These are phyloP conservation scores for Thryonomys swinderianus DNA, from an alignment of 2,113 vertebrate species.

Conservation along the genomic window DNA sequence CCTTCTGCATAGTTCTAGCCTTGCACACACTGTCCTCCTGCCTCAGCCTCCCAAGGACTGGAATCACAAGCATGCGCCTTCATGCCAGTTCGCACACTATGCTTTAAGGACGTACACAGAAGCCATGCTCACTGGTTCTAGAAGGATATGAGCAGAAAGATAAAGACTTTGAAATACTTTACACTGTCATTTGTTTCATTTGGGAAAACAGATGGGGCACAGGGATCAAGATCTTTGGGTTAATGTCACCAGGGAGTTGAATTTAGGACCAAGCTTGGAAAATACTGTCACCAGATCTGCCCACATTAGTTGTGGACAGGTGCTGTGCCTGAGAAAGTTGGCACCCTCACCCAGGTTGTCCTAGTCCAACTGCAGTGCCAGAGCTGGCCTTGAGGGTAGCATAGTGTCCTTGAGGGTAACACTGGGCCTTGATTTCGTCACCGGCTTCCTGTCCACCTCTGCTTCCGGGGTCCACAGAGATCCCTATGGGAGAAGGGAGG, in stretches of 20 bases:
- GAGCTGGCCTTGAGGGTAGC: background rate
- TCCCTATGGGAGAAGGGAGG: too few species aligned
- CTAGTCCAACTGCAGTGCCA: background rate
- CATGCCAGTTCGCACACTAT: background rate
- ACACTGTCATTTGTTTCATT: background rate
- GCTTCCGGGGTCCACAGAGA: background rate
- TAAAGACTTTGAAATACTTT: background rate
- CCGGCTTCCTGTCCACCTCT: background rate
- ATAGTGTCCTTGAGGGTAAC: rapidly evolving
- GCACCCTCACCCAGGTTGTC: background rate
- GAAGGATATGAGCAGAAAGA: background rate
- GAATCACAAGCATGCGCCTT: background rate
- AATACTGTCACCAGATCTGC: background rate
- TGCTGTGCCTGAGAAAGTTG: background rate
- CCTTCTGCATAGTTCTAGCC: background rate
- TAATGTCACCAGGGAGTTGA: background rate
- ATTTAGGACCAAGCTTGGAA: background rate
- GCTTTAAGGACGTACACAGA: background rate
- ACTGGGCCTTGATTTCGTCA: too few species aligned
- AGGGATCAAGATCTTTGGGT: background rate
- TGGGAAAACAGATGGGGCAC: background rate
- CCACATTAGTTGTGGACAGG: rapidly evolving
- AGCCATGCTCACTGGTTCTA: background rate
- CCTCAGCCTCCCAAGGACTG: background rate
- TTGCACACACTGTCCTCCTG: background rate